Conservation (phyloP, 2,888 invertebrate genomes). For the Onchidella celtica region DNA sequence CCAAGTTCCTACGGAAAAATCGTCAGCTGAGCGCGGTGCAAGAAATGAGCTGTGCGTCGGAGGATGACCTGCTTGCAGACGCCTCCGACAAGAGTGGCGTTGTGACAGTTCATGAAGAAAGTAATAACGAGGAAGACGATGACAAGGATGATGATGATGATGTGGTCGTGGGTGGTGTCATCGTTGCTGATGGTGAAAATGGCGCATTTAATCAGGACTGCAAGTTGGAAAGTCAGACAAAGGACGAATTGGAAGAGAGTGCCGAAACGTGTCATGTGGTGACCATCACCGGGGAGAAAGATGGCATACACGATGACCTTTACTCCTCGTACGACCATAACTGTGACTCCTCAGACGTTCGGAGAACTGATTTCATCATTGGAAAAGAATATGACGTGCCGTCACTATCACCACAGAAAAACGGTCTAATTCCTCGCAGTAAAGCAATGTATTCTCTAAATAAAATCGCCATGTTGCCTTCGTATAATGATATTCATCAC, state of each 20-base stretch:
- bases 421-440: background rate
- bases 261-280: slow-evolving; percentile 8
- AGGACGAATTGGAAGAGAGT: background rate
- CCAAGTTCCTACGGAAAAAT: background rate
- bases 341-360: background rate
- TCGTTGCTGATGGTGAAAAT: background rate
- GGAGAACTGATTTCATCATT: background rate
- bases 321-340: background rate
- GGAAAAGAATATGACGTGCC: background rate
- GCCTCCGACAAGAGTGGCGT: background rate
- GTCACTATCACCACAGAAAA: background rate
- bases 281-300: background rate
- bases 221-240: background rate
- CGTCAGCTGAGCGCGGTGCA: slow-evolving; percentile 31
- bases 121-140: background rate
- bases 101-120: background rate
- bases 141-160: background rate
- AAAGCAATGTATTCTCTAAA: slow-evolving; percentile 24
- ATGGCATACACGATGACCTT: background rate
- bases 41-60: slow-evolving; percentile 6
- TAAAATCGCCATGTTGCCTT: slow-evolving; percentile 42
- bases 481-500: slow-evolving; percentile 22
- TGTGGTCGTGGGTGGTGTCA: background rate
- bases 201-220: background rate
- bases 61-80: background rate